These are phyloP conservation scores for Macrosiphum euphorbiae DNA, from an alignment of 2,888 invertebrate species.

Conservation along the genomic window DNA sequence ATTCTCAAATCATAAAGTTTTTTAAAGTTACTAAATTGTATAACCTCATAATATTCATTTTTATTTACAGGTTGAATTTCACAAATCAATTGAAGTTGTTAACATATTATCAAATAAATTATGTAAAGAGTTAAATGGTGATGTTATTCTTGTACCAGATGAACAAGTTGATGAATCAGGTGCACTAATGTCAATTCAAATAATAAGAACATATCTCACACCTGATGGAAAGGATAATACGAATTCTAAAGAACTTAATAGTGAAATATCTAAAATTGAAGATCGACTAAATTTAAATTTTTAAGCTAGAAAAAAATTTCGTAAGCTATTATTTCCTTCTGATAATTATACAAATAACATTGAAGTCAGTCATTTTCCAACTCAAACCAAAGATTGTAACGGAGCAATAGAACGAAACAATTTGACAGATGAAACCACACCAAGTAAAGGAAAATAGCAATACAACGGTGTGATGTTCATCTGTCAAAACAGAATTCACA, in stretches of 20 bases:
- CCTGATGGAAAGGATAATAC: not conserved
- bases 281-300: constrained; percentile 38
- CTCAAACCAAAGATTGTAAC: constrained; percentile 17
- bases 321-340: constrained; percentile 32
- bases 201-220: constrained; percentile 1
- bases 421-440: too few relatives aligned
- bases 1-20: too few relatives aligned
- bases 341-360: not conserved
- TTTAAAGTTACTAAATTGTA: too few relatives aligned
- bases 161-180: not conserved
- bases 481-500: too few relatives aligned
- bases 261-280: constrained; percentile 35
- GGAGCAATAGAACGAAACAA: too few relatives aligned
- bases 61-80: too few relatives aligned
- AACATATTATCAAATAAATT: not conserved
- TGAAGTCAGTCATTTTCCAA: not conserved
- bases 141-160: not conserved
- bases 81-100: not conserved
- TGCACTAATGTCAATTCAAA: not conserved
- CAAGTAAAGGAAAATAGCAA: too few relatives aligned
- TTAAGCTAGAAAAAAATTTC: constrained; percentile 25
- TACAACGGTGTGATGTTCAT: too few relatives aligned
- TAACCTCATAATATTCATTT: too few relatives aligned
- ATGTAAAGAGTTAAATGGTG: not conserved
- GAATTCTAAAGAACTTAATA: not conserved